Evolutionary conservation across 2,797 vertebrate genomes (phyloP).

Genomic region (Siniperca scherzeri): DNA sequence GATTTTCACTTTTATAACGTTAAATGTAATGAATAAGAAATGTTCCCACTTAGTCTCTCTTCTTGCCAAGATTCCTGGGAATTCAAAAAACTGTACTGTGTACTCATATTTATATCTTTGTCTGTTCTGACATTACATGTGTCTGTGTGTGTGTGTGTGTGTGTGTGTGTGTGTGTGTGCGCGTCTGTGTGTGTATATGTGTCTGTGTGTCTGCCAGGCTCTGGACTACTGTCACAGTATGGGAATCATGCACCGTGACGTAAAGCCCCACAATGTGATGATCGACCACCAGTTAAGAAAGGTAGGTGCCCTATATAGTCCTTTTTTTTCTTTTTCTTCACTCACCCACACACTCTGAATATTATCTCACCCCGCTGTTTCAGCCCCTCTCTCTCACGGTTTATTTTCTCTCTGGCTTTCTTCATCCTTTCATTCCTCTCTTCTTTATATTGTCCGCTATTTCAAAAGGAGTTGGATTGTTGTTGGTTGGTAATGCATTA

Average conservation of each 20-base stretch:
- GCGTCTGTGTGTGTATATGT: conserved; percentile 24
- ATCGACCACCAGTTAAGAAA: conserved; percentile 98
- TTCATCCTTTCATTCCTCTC: conserved; percentile 2
- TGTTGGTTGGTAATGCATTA: conserved; percentile 15
- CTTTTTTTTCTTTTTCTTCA: not conserved
- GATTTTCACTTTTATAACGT: not conserved
- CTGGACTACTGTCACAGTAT: conserved; percentile 98
- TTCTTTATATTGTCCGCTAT: conserved; percentile 6
- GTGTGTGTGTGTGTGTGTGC: conserved; percentile 26
- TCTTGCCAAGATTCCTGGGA: not conserved
- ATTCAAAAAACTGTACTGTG: not conserved
- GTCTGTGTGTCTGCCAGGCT: conserved; percentile 83
- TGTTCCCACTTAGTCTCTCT: not conserved
- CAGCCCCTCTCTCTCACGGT: not conserved
- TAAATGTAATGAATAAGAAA: not conserved
- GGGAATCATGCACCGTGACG: conserved; percentile 98
- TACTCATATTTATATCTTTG: not conserved
- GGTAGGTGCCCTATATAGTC: conserved; percentile 81
- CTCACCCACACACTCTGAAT: conserved; percentile 32
- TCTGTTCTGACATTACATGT: conserved; percentile 46
- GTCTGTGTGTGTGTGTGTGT: conserved; percentile 10
- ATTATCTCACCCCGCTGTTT: conserved; percentile 39
- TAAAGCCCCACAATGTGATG: conserved; percentile 98
- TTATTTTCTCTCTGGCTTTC: conserved; percentile 27
- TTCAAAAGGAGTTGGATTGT: not conserved